Evolutionary conservation across 92 coral and sea anemone species (phyloP).

Genomic region (Metridium senile): DNA sequence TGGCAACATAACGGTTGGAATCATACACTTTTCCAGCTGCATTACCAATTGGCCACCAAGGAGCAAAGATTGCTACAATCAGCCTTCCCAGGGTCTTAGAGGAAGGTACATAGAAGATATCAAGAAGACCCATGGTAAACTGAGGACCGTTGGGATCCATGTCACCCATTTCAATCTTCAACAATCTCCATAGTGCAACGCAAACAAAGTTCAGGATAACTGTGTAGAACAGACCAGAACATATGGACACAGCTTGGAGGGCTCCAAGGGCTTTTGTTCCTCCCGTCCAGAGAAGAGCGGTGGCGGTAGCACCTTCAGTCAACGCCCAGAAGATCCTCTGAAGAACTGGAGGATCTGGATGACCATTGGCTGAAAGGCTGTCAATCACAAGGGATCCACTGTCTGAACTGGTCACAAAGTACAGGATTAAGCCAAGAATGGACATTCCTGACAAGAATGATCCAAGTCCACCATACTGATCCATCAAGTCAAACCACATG

Average conservation of each 20-base stretch:
- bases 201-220: constrained; percentile 66
- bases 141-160: constrained; percentile 57
- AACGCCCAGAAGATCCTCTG: constrained; percentile 93
- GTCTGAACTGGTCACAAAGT: constrained; percentile 95
- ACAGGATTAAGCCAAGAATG: constrained; percentile 63
- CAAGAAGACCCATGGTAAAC: constrained; percentile 63
- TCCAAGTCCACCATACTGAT: constrained; percentile 71
- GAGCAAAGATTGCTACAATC: constrained; percentile 67
- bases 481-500: constrained; percentile 84
- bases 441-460: constrained; percentile 62
- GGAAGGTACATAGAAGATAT: constrained; percentile 59
- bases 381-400: constrained; percentile 91
- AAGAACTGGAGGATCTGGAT: constrained; percentile 77
- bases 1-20: constrained; percentile 35
- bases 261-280: constrained; percentile 68
- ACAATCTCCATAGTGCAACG: constrained; percentile 74
- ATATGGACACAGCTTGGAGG: constrained; percentile 69
- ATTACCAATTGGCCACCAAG: constrained; percentile 84
- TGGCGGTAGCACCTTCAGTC: constrained; percentile 89
- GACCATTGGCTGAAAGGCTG: constrained; percentile 85
- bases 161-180: constrained; percentile 73
- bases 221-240: constrained; percentile 72
- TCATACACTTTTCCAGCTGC: constrained; percentile 65
- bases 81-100: constrained; percentile 19
- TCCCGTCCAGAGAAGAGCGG: constrained; percentile 81